These are phyloP conservation scores for Nasonia giraulti DNA, from an alignment of 1,140 invertebrate species.

Conservation along the genomic window DNA sequence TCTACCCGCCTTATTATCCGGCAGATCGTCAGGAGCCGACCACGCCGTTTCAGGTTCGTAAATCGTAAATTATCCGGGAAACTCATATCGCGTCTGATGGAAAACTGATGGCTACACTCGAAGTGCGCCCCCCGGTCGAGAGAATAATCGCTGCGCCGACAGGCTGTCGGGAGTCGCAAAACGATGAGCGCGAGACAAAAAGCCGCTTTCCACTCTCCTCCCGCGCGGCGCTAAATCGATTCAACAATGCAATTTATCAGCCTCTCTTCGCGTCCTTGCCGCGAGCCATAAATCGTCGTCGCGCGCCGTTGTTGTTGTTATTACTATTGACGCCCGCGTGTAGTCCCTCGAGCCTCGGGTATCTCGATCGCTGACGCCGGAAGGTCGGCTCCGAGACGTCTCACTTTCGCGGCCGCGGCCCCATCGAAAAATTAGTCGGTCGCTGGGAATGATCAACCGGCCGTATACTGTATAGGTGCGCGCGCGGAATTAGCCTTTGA, in stretches of 20 bases:
- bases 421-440: too few relatives aligned
- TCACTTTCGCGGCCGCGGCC: too few relatives aligned
- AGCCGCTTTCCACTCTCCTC: neutral
- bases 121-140: neutral
- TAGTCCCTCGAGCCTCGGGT: too few relatives aligned
- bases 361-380: too few relatives aligned
- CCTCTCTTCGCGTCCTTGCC: neutral
- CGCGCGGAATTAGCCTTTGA: too few relatives aligned
- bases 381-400: too few relatives aligned
- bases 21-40: slow-evolving; percentile 77
- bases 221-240: slow-evolving; percentile 5
- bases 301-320: neutral
- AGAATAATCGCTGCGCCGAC: neutral
- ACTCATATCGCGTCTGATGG: neutral
- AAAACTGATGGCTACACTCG: too few relatives aligned
- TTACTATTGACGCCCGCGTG: too few relatives aligned
- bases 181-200: slow-evolving; percentile 29
- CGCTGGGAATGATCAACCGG: too few relatives aligned
- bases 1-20: slow-evolving; percentile 80
- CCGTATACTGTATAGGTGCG: too few relatives aligned
- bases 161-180: neutral
- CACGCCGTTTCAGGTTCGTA: slow-evolving; percentile 84
- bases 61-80: neutral
- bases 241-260: slow-evolving; percentile 22
- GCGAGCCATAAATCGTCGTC: slow-evolving; percentile 7